A percentile compares a stretch with the other conserved stretches of the same genome.
These are phyloP conservation scores for Dendrocincla fuliginosa DNA, from an alignment of 2,797 vertebrate genomes.

Conservation along the genomic window DNA sequence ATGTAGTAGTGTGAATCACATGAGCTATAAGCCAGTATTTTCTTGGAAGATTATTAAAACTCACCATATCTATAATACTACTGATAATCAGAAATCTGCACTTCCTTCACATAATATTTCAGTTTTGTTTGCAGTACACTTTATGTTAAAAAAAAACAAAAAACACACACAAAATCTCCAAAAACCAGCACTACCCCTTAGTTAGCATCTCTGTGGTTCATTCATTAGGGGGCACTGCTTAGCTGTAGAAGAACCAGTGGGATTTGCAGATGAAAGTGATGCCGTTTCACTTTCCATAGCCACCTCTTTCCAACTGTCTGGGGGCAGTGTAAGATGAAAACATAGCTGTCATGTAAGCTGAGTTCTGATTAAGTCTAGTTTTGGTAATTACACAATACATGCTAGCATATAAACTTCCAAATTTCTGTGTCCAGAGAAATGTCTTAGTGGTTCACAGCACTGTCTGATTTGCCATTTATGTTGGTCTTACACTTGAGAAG, in stretches of 20 bases:
- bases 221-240: slow-evolving; percentile 47
- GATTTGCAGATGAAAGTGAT: background rate
- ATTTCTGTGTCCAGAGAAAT: background rate
- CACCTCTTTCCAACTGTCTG: background rate
- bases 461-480: background rate
- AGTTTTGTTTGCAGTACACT: background rate
- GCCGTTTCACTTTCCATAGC: background rate
- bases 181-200: too few species aligned
- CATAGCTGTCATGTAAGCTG: background rate
- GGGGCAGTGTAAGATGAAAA: background rate
- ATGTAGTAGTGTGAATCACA: background rate
- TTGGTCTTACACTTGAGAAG: background rate
- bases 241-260: background rate
- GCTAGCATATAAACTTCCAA: background rate
- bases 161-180: background rate
- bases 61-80: accelerated
- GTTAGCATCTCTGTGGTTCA: background rate
- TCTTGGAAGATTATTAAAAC: background rate
- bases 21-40: background rate
- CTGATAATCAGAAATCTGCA: background rate
- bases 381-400: background rate
- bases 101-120: background rate
- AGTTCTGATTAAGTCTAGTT: background rate
- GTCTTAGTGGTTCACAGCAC: background rate
- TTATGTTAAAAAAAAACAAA: background rate